Conservation (phyloP, 2,888 invertebrate species). For the Oligia strigilis region DNA sequence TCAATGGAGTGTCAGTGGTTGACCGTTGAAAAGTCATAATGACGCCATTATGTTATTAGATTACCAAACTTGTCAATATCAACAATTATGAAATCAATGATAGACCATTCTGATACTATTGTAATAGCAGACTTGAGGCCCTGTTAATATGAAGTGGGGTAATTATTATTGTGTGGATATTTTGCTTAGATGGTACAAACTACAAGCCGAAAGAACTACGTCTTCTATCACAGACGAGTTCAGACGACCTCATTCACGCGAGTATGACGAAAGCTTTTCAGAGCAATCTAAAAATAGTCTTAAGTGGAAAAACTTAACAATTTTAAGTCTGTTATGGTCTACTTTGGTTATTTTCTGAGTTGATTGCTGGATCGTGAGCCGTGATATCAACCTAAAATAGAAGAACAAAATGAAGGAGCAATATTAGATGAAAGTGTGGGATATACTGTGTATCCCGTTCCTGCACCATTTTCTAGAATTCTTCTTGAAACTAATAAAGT, state of each 20-base stretch:
- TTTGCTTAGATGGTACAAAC: not conserved
- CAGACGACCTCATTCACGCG: not conserved
- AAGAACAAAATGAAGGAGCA: conserved; percentile 93
- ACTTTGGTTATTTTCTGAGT: not conserved
- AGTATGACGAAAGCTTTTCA: not conserved
- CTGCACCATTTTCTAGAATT: conserved; percentile 93
- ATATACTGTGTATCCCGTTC: conserved; percentile 95
- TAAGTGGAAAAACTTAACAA: not conserved
- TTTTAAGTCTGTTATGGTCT: not conserved
- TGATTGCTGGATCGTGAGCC: not conserved
- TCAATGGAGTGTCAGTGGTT: no score
- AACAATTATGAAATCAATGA: no score
- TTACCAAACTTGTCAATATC: no score
- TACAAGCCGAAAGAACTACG: not conserved
- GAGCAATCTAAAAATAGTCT: not conserved
- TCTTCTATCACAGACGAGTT: not conserved
- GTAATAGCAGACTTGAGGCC: no score
- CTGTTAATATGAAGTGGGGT: no score
- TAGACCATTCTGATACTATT: no score
- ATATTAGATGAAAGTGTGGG: conserved; percentile 92
- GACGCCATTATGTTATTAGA: no score
- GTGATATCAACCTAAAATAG: conserved; percentile 91
- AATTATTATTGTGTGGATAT: no score
- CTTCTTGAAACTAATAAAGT: conserved; percentile 92
- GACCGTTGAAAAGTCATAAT: no score